Base-by-base conservation (phyloP, 1,140 invertebrate genomes). In the Zaprionus nigranus region DNA sequence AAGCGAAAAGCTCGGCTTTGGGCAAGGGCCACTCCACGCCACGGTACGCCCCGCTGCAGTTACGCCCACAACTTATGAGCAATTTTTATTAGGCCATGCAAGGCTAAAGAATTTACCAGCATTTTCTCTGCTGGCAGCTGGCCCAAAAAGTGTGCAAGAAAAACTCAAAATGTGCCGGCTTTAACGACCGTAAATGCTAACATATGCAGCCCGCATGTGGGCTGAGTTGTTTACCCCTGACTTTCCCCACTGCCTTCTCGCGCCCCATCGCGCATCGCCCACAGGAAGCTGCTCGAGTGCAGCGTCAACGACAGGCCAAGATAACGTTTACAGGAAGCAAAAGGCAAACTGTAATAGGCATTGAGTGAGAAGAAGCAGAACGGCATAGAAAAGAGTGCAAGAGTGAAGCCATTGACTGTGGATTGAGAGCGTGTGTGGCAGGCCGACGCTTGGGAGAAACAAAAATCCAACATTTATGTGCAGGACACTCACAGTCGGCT, bases 311-410 rank as follows among this genome's bases (percentile, higher is more conserved):
- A 60, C 66, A 74, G 68, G 80, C 69, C 70, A 75, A 73, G 81
- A 88, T 81, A 88, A 83, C 80, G 84, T 75, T 88, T 72, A 71
- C 84, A 87, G 84, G 81, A 87, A 87, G 81, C 84, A 87, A 87
- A 88, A 75, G 81, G 81, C 78, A 87, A 79, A 75, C 80, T 87
- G 78, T 70, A 80, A 87, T 79, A 86, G 79, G 71, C 79, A 63
- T 79, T 70, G 53, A 65, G 58, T 63, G 62, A 28, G 56, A 59
- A 64, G 75, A 66, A 60, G 63, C 43, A 62, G 40, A 30, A 22
- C 7, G 11, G 38, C 0, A 13, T 11, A 59, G 17, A 46, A 56
- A 61, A 6, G 24, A 61, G 36, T 46, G 22, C 20, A 20, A 17
- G 43, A 34, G 11, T 43, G 5, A 43, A 46, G 58, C 28, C 58